A percentile compares a stretch with the other conserved stretches of the same genome.
phyloP scores from a whole-genome alignment of 2,888 invertebrate genomes.

The Parapristionchus giblindavisi region DNA sequence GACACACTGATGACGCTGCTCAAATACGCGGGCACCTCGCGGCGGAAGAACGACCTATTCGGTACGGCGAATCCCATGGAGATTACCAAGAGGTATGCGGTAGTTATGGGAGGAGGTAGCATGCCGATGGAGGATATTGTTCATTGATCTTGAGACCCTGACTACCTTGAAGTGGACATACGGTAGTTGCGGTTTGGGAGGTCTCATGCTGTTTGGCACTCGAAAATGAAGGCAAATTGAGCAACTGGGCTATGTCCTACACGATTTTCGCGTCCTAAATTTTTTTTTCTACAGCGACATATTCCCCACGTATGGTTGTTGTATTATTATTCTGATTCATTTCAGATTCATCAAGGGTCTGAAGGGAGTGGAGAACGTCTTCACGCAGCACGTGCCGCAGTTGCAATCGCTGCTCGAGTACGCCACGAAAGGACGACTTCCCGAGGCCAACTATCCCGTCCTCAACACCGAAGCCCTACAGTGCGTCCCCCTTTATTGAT shows the following conservation, averaged over 20 bases:
- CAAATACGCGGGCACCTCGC: conserved; percentile 79
- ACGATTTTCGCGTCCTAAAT: too few relatives aligned
- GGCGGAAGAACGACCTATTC: conserved; percentile 83
- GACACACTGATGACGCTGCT: conserved; percentile 53
- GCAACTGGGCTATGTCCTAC: too few relatives aligned
- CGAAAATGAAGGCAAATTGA: too few relatives aligned
- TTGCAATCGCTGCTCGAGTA: conserved; percentile 83
- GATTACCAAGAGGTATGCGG: conserved; percentile 84
- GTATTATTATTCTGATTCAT: conserved; percentile 29
- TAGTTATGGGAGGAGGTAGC: not conserved
- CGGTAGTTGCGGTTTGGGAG: too few relatives aligned
- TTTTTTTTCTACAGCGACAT: too few relatives aligned
- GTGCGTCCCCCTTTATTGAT: not conserved
- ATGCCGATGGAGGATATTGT: too few relatives aligned
- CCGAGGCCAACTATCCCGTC: conserved; percentile 73
- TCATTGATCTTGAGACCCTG: too few relatives aligned
- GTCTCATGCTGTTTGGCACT: too few relatives aligned
- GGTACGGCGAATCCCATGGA: conserved; percentile 84
- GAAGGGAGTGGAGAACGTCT: conserved; percentile 97
- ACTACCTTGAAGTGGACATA: too few relatives aligned
- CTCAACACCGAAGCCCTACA: not conserved
- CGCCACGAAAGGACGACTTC: conserved; percentile 86
- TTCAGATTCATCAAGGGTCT: conserved; percentile 71
- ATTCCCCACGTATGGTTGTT: too few relatives aligned
- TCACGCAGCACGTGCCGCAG: conserved; percentile 95